Base-by-base conservation (phyloP, 2,888 invertebrate species). In the Drosophila macrospina region DNA sequence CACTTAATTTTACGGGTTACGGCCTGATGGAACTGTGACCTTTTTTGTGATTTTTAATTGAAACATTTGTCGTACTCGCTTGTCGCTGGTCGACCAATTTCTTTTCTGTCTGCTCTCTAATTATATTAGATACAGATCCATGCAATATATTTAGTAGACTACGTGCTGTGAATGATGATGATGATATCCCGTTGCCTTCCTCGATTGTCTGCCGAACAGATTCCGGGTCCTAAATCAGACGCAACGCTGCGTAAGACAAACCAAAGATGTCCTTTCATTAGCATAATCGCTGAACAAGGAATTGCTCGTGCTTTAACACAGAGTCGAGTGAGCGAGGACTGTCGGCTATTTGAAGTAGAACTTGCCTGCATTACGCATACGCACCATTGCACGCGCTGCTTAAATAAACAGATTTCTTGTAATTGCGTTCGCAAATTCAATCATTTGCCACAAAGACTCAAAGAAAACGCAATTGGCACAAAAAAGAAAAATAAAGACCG, bases 361-460 rank as follows among this genome's bases (percentile, higher is more conserved):
- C 30, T 68, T 48, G 59, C 54, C 20, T 28, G 39, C 69, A 78
- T 69, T 76, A 51, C 69, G 42, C 76, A 72, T 78, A 66, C 76
- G 79, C 71, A 54, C 61, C 68, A 63, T 59, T 78, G 82, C 67
- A 67, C 68, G 67, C 54, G 20, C 52, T 66, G 72, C 80, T 70
- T 79, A 74, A 77, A 77, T 64, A 74, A 84, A 84, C 85, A 83
- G 72, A 77, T 73, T 80, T 70, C 64, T 48, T 74, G 85, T 85
- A 84, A 84, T 83, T 83, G 83, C 83, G 80, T 80, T 80, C 70
- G 63, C 67, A 85, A 85, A 85, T 84, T 80, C 80, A 85, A 82
- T 82, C 78, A 78, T 68, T 80, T 71, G 56, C 68, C 62, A 59
- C 50, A 67, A 59, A 55, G 60, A 65, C 42, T 60, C 72, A 69